Evolutionary conservation across 2,797 vertebrate genomes (phyloP).

Genomic region (Hemibagrus guttatus): DNA sequence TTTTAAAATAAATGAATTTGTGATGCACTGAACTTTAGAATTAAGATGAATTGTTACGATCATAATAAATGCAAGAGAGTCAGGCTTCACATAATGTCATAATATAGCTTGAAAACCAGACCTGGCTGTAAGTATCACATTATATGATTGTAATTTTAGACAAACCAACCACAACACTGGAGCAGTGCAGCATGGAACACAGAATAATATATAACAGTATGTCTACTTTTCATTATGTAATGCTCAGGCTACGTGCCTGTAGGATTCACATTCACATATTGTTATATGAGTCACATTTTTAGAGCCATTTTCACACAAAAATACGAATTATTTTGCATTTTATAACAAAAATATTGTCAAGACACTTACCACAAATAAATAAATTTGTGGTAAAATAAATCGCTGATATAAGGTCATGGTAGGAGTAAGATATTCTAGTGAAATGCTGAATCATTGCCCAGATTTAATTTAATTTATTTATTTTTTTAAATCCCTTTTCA

Average conservation of each 20-base stretch:
- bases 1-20: not conserved
- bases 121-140: not conserved
- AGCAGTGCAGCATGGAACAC: slow-evolving; percentile 18
- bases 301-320: slow-evolving; percentile 5
- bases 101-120: slow-evolving; percentile 16
- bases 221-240: not conserved
- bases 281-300: not conserved
- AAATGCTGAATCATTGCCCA: not conserved
- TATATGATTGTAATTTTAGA: slow-evolving; percentile 13
- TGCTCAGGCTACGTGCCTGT: not conserved
- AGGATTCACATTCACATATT: slow-evolving; percentile 21
- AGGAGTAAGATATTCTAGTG: not conserved
- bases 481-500: not conserved
- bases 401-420: not conserved
- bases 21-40: not conserved
- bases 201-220: slow-evolving; percentile 34
- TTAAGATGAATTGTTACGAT: not conserved
- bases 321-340: not conserved
- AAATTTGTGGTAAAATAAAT: too few species aligned
- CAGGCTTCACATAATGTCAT: slow-evolving; percentile 15
- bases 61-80: slow-evolving; percentile 4
- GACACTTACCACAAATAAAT: not conserved
- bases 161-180: not conserved
- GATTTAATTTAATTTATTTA: not conserved
- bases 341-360: not conserved